These are phyloP conservation scores for Nycteola revayana DNA, from an alignment of 2,888 invertebrate species.

Conservation along the genomic window DNA sequence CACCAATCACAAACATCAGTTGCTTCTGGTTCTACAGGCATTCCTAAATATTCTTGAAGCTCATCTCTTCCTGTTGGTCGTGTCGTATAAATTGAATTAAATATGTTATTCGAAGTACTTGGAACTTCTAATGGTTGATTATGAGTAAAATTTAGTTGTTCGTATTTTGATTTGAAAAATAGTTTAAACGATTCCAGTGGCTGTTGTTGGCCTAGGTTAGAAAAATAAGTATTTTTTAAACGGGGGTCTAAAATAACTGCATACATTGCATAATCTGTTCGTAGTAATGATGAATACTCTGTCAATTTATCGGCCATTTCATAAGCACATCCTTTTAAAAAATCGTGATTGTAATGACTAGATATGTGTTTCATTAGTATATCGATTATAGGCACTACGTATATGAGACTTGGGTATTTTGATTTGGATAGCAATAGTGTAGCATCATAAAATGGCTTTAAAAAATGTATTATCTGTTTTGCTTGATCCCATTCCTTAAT, in stretches of 20 bases:
- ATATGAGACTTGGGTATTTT: slow-evolving; percentile 7
- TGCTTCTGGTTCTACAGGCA: background rate
- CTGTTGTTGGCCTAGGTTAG: background rate
- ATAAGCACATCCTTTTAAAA: slow-evolving; percentile 5
- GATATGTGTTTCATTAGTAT: background rate
- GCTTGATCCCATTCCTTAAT: slow-evolving; percentile 7
- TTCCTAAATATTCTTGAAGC: background rate
- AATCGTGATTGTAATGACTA: background rate
- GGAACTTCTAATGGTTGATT: slow-evolving; percentile 2
- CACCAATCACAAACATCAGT: background rate
- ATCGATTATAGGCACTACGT: slow-evolving; percentile 8
- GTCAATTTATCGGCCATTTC: slow-evolving; percentile 7
- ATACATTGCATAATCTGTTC: slow-evolving; percentile 8
- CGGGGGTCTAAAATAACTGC: slow-evolving; percentile 7
- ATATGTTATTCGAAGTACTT: background rate
- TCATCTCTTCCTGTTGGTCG: background rate
- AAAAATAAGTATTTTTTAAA: slow-evolving; percentile 7
- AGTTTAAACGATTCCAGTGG: too few relatives aligned
- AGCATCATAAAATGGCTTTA: slow-evolving; percentile 1
- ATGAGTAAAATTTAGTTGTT: background rate
- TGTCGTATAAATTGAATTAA: background rate
- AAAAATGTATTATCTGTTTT: slow-evolving; percentile 2
- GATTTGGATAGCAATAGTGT: slow-evolving; percentile 10
- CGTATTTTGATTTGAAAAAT: background rate
- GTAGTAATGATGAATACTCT: slow-evolving; percentile 4